phyloP scores from a whole-genome alignment of 2,888 invertebrate genomes.

The Venustoraphidia nigricollis region DNA sequence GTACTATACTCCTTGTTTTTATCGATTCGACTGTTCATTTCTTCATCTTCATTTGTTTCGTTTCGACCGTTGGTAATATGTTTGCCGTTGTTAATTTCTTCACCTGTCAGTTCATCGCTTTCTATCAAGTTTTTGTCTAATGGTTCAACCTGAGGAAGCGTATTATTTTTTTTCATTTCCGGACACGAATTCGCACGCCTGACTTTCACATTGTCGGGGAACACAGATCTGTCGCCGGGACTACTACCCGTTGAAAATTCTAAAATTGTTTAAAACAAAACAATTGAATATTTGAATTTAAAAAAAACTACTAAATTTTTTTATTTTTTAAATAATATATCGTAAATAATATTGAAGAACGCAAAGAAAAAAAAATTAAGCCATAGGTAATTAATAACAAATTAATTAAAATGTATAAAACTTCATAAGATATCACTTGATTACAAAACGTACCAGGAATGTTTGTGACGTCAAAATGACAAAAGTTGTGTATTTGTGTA shows the following conservation, averaged over 20 bases:
- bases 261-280: conserved; percentile 5
- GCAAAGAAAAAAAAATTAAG: too few relatives aligned
- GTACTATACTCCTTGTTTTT: conserved; percentile 9
- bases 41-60: conserved; percentile 10
- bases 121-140: conserved; percentile 21
- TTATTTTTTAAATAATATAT: too few relatives aligned
- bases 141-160: conserved; percentile 14
- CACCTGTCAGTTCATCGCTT: conserved; percentile 21
- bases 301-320: too few relatives aligned
- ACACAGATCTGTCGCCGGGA: conserved; percentile 22
- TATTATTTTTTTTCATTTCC: conserved; percentile 33
- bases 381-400: too few relatives aligned
- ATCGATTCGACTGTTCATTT: conserved; percentile 13
- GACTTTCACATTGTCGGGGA: conserved; percentile 25
- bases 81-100: neutral
- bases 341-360: too few relatives aligned
- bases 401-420: too few relatives aligned
- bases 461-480: too few relatives aligned
- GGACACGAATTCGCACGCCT: conserved; percentile 51
- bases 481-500: too few relatives aligned
- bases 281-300: too few relatives aligned
- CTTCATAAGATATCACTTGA: too few relatives aligned
- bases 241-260: conserved; percentile 28
- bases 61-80: conserved; percentile 1
- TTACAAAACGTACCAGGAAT: too few relatives aligned